Evolutionary conservation across 2,888 invertebrate species (phyloP).

Genomic region (Mythimna lalbum): DNA sequence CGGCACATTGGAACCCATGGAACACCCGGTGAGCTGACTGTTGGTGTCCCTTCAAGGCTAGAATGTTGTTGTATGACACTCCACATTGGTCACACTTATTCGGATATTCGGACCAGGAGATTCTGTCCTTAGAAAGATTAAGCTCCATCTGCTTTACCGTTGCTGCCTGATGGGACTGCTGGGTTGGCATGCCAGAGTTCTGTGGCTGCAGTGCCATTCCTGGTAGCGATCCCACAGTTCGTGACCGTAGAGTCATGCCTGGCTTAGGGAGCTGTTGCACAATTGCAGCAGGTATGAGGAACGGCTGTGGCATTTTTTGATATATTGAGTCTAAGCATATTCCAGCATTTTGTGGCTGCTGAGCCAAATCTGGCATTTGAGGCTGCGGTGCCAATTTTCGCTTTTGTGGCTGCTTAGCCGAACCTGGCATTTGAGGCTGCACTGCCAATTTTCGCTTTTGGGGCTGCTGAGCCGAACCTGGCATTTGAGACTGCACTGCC

Average conservation of each 20-base stretch:
- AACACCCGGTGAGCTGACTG: neutral
- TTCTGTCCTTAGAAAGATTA: neutral
- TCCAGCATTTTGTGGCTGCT: too few species aligned
- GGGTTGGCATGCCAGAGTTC: neutral
- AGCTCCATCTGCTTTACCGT: neutral
- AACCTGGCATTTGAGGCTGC: too few species aligned
- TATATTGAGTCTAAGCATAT: too few species aligned
- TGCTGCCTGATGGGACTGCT: neutral
- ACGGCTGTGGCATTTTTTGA: too few species aligned
- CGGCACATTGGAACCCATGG: constrained; percentile 7
- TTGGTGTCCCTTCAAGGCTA: neutral
- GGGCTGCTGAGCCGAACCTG: too few species aligned
- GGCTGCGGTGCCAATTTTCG: too few species aligned
- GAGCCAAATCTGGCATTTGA: too few species aligned
- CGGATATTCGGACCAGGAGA: neutral
- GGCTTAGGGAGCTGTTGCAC: neutral
- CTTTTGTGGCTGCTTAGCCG: too few species aligned
- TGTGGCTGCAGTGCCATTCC: neutral
- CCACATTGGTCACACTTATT: neutral
- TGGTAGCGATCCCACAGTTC: neutral
- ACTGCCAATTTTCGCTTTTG: too few species aligned
- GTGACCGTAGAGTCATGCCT: neutral
- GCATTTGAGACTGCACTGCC: too few species aligned
- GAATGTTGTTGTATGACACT: neutral
- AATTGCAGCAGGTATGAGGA: neutral